Evolutionary conservation across 2,888 invertebrate genomes (phyloP).

Genomic region (Uropetala carovei): DNA sequence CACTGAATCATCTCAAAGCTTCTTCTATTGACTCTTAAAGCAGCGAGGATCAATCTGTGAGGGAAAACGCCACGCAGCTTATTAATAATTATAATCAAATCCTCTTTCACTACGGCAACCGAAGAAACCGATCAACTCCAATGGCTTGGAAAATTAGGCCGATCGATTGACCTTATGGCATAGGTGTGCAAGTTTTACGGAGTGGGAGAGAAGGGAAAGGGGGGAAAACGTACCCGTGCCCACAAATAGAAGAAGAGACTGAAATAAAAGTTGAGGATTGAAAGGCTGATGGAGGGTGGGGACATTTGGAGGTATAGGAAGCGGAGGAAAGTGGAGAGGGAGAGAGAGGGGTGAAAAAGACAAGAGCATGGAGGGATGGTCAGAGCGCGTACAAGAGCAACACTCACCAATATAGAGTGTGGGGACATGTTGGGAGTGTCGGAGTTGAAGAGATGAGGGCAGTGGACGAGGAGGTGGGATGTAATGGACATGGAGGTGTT

Average conservation of each 20-base stretch:
- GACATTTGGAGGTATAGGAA: neutral
- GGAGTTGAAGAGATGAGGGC: neutral
- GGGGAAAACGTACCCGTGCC: neutral
- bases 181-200: neutral
- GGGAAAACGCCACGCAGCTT: neutral
- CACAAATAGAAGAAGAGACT: neutral
- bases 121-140: neutral
- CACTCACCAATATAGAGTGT: neutral
- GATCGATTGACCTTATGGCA: neutral
- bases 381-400: neutral
- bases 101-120: neutral
- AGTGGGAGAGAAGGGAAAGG: neutral
- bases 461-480: neutral
- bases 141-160: neutral
- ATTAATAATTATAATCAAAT: neutral
- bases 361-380: too few relatives aligned
- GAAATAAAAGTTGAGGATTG: neutral
- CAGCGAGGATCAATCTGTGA: neutral
- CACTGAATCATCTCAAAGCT: too few relatives aligned
- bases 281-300: neutral
- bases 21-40: neutral
- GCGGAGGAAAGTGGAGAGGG: neutral
- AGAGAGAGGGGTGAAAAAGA: neutral
- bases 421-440: neutral
- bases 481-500: slow-evolving; percentile 2